Evolutionary conservation across 1,140 invertebrate genomes (phyloP).

Genomic region (Drosophila mauritiana): DNA sequence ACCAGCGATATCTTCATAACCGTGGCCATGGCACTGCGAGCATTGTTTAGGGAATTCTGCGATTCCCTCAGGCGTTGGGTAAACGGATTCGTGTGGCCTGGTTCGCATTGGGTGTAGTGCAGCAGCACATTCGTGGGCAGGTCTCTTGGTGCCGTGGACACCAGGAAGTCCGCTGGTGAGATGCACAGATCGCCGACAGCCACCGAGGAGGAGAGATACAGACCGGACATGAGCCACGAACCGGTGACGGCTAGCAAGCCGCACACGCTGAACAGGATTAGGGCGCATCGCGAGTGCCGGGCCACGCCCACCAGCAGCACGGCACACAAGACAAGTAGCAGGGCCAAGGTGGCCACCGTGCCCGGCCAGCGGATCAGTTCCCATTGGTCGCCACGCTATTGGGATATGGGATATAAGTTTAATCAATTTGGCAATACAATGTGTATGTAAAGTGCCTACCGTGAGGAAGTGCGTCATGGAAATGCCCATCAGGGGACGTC

Average conservation of each 20-base stretch:
- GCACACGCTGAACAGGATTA: conserved; percentile 88
- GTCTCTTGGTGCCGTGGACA: conserved; percentile 91
- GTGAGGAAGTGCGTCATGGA: conserved; percentile 88
- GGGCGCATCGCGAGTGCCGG: conserved; percentile 89
- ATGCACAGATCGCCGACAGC: conserved; percentile 91
- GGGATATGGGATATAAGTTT: neutral
- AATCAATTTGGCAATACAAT: neutral
- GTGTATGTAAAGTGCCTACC: conserved; percentile 37
- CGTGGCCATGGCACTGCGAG: conserved; percentile 85
- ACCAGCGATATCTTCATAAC: conserved; percentile 83
- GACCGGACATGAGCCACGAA: conserved; percentile 93
- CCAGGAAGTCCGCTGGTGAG: conserved; percentile 91
- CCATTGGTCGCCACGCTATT: conserved; percentile 85
- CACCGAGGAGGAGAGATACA: conserved; percentile 92
- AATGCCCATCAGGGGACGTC: conserved; percentile 89
- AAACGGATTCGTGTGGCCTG: conserved; percentile 91
- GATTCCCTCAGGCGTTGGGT: conserved; percentile 90
- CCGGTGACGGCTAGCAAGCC: conserved; percentile 95
- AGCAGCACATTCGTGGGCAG: conserved; percentile 88
- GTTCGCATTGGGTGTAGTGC: conserved; percentile 94
- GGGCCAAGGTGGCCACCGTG: conserved; percentile 91
- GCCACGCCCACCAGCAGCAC: conserved; percentile 93
- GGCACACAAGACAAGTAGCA: conserved; percentile 91
- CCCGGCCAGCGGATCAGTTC: conserved; percentile 90
- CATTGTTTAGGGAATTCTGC: conserved; percentile 89